A percentile compares a stretch with the other conserved stretches of the same genome.
These are phyloP conservation scores for Coenonympha glycerion DNA, from an alignment of 2,888 invertebrate species.

Conservation along the genomic window DNA sequence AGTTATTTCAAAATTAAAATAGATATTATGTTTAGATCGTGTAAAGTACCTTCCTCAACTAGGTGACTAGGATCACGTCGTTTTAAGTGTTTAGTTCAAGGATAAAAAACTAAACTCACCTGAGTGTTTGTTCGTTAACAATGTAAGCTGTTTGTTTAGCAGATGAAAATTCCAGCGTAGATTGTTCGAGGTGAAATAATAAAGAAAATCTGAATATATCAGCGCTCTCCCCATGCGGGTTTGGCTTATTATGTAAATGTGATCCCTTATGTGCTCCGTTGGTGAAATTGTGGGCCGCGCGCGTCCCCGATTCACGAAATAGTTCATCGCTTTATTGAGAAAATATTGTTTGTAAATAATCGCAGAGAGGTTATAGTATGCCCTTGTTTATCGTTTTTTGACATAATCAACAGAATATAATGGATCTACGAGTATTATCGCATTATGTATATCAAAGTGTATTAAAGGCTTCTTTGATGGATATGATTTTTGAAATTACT, in stretches of 20 bases:
- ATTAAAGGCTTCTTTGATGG: too few relatives aligned
- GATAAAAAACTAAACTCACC: too few relatives aligned
- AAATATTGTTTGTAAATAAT: conserved; percentile 23
- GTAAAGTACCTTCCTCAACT: too few relatives aligned
- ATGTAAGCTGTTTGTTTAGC: conserved; percentile 47
- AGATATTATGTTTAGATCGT: too few relatives aligned
- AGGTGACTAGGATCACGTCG: too few relatives aligned
- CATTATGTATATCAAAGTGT: too few relatives aligned
- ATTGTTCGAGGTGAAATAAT: conserved; percentile 62
- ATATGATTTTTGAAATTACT: too few relatives aligned
- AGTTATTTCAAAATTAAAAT: too few relatives aligned
- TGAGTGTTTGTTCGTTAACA: conserved; percentile 49
- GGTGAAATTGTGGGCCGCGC: conserved; percentile 55
- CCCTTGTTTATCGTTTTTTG: conserved; percentile 7
- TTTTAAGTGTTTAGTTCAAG: too few relatives aligned
- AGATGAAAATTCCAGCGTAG: conserved; percentile 42
- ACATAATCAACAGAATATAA: not conserved
- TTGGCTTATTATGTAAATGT: conserved; percentile 63
- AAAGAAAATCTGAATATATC: conserved; percentile 58
- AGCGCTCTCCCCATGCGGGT: conserved; percentile 47
- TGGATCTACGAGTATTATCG: too few relatives aligned
- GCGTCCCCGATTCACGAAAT: conserved; percentile 18
- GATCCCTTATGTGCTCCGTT: conserved; percentile 58
- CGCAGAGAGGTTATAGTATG: not conserved
- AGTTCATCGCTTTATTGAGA: conserved; percentile 23